Base-by-base conservation (phyloP, 2,797 vertebrate genomes). In the Schizopygopsis malacanthus region DNA sequence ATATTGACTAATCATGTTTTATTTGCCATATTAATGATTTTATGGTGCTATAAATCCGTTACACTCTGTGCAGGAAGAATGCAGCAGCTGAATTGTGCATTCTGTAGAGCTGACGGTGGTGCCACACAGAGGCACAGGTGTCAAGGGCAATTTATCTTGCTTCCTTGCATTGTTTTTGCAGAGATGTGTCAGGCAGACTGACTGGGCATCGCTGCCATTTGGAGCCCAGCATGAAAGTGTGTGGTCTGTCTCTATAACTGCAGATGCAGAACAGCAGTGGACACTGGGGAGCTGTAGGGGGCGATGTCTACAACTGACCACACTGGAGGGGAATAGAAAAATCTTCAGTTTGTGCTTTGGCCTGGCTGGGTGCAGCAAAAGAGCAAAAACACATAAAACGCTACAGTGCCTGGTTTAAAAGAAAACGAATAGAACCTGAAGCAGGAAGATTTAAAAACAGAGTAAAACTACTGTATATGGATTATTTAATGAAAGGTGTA, bases 71-170 rank as follows among this genome's bases (percentile, higher is more conserved):
- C 7, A 2, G 63, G 43, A 54, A 77, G 47, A 28, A 56, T 52
- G 4, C 33, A 84, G 61, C 15, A 54, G 83, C 83, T 84, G 72
- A 65, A 84, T 82, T 79, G 33, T 88, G 82, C 41, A 67, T 77
- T 78, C 15, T 76, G 37, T 75, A 80, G 79, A 88, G 85, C 75
- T 75, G 85, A 41, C 54, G 50, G 47, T 47, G 69, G 81, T 79
- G 56, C 72, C 65, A 82, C 83, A 39, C 65, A 28, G 82, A 88
- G 85, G 71, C 85, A 69, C 59, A 37, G 45, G 37, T 89, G 85
- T 88, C 85, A 89, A 82, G 86, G 80, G 82, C 83, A 84, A 79
- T 87, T 87, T 83, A 83, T 84, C 56, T 61, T 67, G 77, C 52
- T 85, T 82, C 67, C 81, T 63, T 77, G 47, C 75, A 45, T 85